These are phyloP conservation scores for Hippotragus niger DNA, from an alignment of 2,113 vertebrate species.

Conservation along the genomic window DNA sequence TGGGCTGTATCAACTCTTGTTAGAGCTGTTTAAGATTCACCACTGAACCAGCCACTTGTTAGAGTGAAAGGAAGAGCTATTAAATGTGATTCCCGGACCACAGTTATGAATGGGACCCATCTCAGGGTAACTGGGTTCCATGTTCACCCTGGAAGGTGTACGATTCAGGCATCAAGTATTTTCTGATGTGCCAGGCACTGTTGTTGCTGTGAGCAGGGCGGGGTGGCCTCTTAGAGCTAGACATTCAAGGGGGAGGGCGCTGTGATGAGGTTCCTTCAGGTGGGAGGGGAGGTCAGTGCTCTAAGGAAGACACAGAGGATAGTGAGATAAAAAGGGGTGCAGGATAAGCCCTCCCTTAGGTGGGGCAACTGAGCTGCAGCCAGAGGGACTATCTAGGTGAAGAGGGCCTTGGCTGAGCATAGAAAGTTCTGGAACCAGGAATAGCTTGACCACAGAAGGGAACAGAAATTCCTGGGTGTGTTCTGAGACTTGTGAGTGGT, in stretches of 20 bases:
- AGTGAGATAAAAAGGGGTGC: too few species aligned
- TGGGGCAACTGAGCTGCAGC: not conserved
- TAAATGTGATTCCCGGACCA: not conserved
- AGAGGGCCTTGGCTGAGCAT: not conserved
- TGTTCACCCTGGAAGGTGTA: not conserved
- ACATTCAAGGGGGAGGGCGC: not conserved
- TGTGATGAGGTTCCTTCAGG: not conserved
- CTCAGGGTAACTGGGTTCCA: not conserved
- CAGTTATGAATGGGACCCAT: fast-evolving
- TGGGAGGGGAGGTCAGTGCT: not conserved
- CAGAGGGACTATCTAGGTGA: not conserved
- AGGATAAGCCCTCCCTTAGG: too few species aligned
- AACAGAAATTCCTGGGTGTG: not conserved
- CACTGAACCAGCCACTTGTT: not conserved
- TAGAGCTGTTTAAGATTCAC: not conserved
- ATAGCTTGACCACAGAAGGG: fast-evolving
- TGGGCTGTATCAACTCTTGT: not conserved
- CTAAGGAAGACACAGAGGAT: not conserved
- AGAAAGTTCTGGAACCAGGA: not conserved
- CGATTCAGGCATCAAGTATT: not conserved
- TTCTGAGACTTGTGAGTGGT: not conserved
- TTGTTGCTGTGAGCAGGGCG: not conserved
- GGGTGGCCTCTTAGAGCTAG: not conserved
- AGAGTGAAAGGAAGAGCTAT: not conserved
- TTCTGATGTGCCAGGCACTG: not conserved